These are phyloP conservation scores for Hoplias malabaricus DNA, from an alignment of 2,113 vertebrate genomes.

Conservation along the genomic window DNA sequence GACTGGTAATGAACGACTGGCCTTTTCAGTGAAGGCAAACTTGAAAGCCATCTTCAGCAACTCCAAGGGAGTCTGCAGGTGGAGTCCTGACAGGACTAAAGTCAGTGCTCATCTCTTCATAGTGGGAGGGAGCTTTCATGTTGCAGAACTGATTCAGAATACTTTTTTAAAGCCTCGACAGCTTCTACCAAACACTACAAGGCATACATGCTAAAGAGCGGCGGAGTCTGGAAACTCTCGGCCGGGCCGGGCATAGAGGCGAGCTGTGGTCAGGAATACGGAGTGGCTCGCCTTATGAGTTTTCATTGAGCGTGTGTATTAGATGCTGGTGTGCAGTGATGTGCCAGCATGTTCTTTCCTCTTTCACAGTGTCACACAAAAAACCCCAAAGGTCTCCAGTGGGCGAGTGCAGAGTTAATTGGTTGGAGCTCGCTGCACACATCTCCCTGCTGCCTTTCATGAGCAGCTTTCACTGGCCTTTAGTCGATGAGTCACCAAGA, in stretches of 20 bases:
- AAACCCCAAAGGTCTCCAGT: constrained; percentile 52
- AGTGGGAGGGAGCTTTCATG: constrained; percentile 7
- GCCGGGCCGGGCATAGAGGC: not conserved
- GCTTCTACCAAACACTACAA: not conserved
- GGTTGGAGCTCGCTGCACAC: constrained; percentile 32
- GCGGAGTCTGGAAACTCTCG: not conserved
- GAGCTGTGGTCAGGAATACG: not conserved
- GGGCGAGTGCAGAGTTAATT: constrained; percentile 46
- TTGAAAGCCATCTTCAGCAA: not conserved
- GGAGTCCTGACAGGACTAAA: not conserved
- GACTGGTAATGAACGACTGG: not conserved
- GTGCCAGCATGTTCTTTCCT: constrained; percentile 34
- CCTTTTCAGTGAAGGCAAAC: not conserved
- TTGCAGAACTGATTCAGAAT: constrained; percentile 26
- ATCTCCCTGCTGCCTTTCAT: constrained; percentile 4
- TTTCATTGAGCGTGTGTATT: constrained; percentile 16
- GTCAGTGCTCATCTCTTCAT: constrained; percentile 1
- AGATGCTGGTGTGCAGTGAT: constrained; percentile 19
- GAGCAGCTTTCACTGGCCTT: constrained; percentile 2
- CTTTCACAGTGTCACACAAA: not conserved
- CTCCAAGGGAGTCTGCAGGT: not conserved
- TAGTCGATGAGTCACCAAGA: constrained; percentile 35
- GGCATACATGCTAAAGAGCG: not conserved
- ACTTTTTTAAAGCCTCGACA: constrained; percentile 23
- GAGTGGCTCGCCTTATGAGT: constrained; percentile 9